A percentile compares a stretch with the other conserved stretches of the same genome.
Evolutionary conservation across 2,888 invertebrate species (phyloP).

Genomic region (Calameuta filiformis): DNA sequence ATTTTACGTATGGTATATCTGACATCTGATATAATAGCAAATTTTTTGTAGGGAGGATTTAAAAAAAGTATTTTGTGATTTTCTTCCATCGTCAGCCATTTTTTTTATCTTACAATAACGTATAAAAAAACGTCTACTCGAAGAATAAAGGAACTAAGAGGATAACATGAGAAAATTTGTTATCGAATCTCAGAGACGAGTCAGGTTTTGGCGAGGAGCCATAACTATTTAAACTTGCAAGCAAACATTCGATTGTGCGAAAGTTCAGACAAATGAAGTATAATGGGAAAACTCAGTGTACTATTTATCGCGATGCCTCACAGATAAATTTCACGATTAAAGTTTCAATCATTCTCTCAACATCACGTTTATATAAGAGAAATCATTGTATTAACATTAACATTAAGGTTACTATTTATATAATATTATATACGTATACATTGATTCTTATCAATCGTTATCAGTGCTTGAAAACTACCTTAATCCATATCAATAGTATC

Average conservation of each 20-base stretch:
- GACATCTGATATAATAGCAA: too few species aligned
- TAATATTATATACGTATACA: not conserved
- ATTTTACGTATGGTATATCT: too few species aligned
- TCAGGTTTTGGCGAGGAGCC: conserved; percentile 22
- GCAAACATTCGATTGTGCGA: conserved; percentile 27
- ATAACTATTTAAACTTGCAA: conserved; percentile 32
- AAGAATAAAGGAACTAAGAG: conserved; percentile 8
- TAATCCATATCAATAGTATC: too few species aligned
- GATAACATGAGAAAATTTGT: conserved; percentile 16
- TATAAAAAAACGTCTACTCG: not conserved
- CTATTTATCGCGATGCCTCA: conserved; percentile 13
- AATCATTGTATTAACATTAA: too few species aligned
- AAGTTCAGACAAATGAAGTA: conserved; percentile 6
- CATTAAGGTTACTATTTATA: too few species aligned
- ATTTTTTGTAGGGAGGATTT: too few species aligned
- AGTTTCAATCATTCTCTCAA: conserved; percentile 25
- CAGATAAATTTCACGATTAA: conserved; percentile 32
- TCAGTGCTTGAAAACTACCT: too few species aligned
- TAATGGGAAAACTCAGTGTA: not conserved
- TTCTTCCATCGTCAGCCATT: not conserved
- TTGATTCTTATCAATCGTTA: not conserved
- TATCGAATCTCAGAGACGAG: conserved; percentile 2
- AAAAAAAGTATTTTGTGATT: not conserved
- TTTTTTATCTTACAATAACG: not conserved
- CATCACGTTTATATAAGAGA: too few species aligned